Evolutionary conservation across 2,888 invertebrate genomes (phyloP).

Genomic region (Clitarchus hookeri): DNA sequence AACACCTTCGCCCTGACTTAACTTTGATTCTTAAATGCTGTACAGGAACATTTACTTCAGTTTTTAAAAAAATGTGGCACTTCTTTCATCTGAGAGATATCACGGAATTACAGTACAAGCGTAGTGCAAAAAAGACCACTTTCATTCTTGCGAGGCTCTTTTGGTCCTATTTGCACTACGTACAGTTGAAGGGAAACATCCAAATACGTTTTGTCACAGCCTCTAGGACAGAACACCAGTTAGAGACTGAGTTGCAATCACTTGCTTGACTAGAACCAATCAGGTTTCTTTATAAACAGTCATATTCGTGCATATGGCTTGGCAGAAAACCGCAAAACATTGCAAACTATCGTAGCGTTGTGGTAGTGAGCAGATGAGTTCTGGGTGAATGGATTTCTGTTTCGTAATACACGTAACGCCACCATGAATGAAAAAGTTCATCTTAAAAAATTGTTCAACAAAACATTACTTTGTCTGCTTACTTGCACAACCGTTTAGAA

Average conservation of each 20-base stretch:
- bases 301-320: constrained; percentile 36
- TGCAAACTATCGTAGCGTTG: constrained; percentile 32
- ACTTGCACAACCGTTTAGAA: constrained; percentile 34
- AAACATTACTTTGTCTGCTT: constrained; percentile 26
- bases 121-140: constrained; percentile 45
- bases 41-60: constrained; percentile 57
- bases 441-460: constrained; percentile 20
- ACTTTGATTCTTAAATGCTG: constrained; percentile 55
- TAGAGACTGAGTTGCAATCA: constrained; percentile 46
- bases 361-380: constrained; percentile 38
- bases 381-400: constrained; percentile 30
- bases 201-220: constrained; percentile 46
- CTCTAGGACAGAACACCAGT: constrained; percentile 46
- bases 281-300: constrained; percentile 35
- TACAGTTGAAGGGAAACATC: constrained; percentile 44
- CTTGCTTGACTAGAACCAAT: constrained; percentile 46
- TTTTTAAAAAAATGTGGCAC: constrained; percentile 52
- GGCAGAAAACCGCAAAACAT: constrained; percentile 36
- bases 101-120: constrained; percentile 49
- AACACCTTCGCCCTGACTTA: constrained; percentile 44
- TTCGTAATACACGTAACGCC: not conserved
- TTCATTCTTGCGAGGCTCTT: constrained; percentile 44
- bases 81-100: constrained; percentile 55
- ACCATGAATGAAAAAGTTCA: constrained; percentile 25
- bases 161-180: constrained; percentile 44